Base-by-base conservation (phyloP, 2,797 vertebrate species). In the Periparus ater region DNA sequence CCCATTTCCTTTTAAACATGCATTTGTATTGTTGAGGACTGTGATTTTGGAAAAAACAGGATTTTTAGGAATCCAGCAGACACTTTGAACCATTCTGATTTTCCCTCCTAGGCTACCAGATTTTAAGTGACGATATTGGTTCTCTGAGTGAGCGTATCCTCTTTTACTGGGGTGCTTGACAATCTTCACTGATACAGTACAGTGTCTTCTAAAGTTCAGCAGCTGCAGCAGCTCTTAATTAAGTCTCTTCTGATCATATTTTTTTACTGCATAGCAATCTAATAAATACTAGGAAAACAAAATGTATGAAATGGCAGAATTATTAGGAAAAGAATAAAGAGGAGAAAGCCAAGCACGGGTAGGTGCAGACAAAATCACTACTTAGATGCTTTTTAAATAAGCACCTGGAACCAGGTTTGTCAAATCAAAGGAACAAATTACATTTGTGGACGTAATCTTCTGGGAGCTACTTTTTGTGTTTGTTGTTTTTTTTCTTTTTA, bases 401-500 rank as follows among this genome's bases (percentile, higher is more conserved):
- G 47, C 40, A 88, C 38, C 76, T 73, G 62, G 66, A 93, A 93
- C 38, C 36, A 55, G 51, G 67, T 70, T 62, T 27, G 44, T 76
- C 85, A 89, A 76, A 91, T 76, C 79, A 74, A 74, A 93, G 68
- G 72, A 89, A 80, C 20, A 93, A 84, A 95, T 94, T 53, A 70
- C 47, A 81, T 91, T 75, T 70, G 79, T 68, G 73, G 82, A 91
- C 68, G 36, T 38, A 62, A 26, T 51, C 51, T 86, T 70, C 72
- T 51, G 58, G 26, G 57, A 77, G 13, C 30, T 68, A 29, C 8
- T 18, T 68, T 58, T 60, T 32, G 36, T 55, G 29, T 48, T 63
- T 47, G 10, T 4, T 42, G 75, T 40, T 50, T 53, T 80, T 40
- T 47, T 53, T 25, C 17, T 55, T 58, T 68, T 51, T 54, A 27